A percentile compares a stretch with the other conserved stretches of the same genome.
Evolutionary conservation across 2,113 vertebrate genomes (phyloP).

Genomic region (Struthio camelus): DNA sequence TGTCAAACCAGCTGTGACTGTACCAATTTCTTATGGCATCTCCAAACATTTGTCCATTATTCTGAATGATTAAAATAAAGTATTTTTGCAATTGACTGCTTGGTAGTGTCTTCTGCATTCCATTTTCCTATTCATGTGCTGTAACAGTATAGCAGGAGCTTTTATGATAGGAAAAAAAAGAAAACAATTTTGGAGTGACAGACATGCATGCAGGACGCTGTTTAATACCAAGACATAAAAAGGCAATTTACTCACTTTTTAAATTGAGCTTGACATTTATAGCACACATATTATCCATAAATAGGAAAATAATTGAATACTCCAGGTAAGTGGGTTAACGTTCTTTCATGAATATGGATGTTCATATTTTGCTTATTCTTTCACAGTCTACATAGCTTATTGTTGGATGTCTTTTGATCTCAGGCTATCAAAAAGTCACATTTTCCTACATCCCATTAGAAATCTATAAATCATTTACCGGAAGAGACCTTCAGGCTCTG

Average conservation of each 20-base stretch:
- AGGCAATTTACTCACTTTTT: slow-evolving; percentile 20
- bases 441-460: neutral
- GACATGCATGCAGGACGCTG: neutral
- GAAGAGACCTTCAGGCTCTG: neutral
- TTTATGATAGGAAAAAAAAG: slow-evolving; percentile 13
- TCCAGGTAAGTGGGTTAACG: slow-evolving; percentile 46
- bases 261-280: slow-evolving; percentile 45
- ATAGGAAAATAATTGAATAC: slow-evolving; percentile 52
- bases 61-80: neutral
- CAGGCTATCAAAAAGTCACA: neutral
- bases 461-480: slow-evolving; percentile 1
- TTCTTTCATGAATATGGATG: slow-evolving; percentile 55
- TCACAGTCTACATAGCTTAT: neutral
- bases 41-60: neutral
- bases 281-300: slow-evolving; percentile 12
- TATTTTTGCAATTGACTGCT: neutral
- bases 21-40: neutral
- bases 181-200: slow-evolving; percentile 30
- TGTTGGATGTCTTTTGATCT: slow-evolving; percentile 37
- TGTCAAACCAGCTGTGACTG: neutral
- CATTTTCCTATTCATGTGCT: neutral
- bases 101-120: neutral
- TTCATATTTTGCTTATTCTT: slow-evolving; percentile 29
- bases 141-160: neutral
- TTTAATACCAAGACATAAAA: slow-evolving; percentile 43